phyloP scores from a whole-genome alignment of 2,888 invertebrate genomes.

The Sphaerophoria rueppellii region DNA sequence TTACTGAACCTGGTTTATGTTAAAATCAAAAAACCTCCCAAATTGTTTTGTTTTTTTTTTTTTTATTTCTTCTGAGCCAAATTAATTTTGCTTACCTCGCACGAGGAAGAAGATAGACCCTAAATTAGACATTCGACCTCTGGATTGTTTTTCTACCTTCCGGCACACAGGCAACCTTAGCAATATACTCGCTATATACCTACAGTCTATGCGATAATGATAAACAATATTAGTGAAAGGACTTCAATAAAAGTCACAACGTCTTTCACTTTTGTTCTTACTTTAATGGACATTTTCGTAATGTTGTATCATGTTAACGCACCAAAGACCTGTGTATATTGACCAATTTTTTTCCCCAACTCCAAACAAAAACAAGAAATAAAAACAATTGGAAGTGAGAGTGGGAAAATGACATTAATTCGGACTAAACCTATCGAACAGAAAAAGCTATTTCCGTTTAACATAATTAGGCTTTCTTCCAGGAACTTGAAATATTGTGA shows the following conservation, averaged over 20 bases:
- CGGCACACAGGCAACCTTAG: too few species aligned
- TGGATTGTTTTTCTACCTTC: too few species aligned
- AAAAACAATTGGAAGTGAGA: neutral
- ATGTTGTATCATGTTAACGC: neutral
- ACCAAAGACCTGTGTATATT: too few species aligned
- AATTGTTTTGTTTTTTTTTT: neutral
- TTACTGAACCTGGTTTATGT: too few species aligned
- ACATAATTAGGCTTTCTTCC: slow-evolving; percentile 17
- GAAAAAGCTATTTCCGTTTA: slow-evolving; percentile 11
- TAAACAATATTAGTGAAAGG: neutral
- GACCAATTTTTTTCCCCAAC: too few species aligned
- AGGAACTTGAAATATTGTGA: too few species aligned
- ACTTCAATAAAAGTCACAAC: neutral
- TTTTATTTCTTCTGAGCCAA: too few species aligned
- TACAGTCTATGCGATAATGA: too few species aligned
- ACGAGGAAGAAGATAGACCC: too few species aligned
- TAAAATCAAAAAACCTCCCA: neutral
- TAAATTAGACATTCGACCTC: too few species aligned
- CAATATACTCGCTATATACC: too few species aligned
- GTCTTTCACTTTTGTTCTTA: neutral
- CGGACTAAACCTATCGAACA: neutral
- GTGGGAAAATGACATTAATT: neutral
- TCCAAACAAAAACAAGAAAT: neutral
- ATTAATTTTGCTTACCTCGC: too few species aligned
- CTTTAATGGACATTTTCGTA: neutral